Conservation (phyloP, 2,113 vertebrate genomes). For the Rhodinocichla rosea region DNA sequence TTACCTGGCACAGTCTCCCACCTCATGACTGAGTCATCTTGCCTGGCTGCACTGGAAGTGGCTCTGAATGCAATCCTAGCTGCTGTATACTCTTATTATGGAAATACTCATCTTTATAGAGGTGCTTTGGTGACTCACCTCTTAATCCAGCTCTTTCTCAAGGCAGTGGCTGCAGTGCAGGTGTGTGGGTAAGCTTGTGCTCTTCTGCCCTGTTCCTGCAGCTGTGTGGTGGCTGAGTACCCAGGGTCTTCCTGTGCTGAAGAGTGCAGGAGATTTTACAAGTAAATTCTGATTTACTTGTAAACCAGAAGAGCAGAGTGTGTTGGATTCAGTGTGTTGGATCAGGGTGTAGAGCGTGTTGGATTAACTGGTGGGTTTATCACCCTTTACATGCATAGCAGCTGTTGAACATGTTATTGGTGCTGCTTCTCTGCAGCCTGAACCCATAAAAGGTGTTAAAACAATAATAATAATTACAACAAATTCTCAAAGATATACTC, state of each 20-base stretch:
- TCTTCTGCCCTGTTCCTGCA: background rate
- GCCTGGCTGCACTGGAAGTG: background rate
- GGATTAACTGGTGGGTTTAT: background rate
- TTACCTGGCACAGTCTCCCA: fast-evolving
- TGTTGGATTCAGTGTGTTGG: fast-evolving
- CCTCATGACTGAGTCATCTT: background rate
- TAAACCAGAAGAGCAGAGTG: background rate
- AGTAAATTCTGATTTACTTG: background rate
- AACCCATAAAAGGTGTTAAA: background rate
- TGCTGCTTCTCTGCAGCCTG: background rate
- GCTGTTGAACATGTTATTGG: background rate
- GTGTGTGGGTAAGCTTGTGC: fast-evolving
- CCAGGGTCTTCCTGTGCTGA: background rate
- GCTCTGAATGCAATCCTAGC: background rate
- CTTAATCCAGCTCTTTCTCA: background rate
- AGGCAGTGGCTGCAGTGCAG: background rate
- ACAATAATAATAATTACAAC: background rate
- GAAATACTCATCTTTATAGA: background rate
- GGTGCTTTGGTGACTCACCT: background rate
- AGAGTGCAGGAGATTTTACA: background rate
- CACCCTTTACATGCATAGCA: background rate
- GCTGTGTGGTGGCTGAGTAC: fast-evolving
- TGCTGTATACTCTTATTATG: background rate
- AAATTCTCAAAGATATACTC: background rate
- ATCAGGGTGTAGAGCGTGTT: background rate